phyloP scores from a whole-genome alignment of 2,888 invertebrate genomes.

The Polietes domitor region DNA sequence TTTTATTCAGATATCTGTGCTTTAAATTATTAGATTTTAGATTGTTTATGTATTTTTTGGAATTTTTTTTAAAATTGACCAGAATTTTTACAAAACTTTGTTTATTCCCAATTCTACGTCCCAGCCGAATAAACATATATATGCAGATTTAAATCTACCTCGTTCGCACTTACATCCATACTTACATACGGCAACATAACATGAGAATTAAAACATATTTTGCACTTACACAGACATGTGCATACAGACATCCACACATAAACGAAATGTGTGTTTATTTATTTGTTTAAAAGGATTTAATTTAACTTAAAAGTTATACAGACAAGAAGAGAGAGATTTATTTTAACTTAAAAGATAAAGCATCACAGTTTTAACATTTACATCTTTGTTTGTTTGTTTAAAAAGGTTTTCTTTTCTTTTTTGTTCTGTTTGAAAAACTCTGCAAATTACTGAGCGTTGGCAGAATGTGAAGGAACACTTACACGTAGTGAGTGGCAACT shows the following conservation, averaged over 20 bases:
- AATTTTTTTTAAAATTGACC: too few relatives aligned
- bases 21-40: too few relatives aligned
- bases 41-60: too few relatives aligned
- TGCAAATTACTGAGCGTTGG: background rate
- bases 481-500: background rate
- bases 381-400: constrained; percentile 23
- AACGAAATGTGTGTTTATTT: constrained; percentile 51
- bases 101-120: too few relatives aligned
- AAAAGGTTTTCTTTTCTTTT: background rate
- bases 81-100: too few relatives aligned
- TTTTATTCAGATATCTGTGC: too few relatives aligned
- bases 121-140: background rate
- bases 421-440: background rate
- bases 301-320: constrained; percentile 57
- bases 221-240: constrained; percentile 3
- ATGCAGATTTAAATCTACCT: background rate
- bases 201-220: constrained; percentile 33
- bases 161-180: background rate
- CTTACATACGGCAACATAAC: background rate
- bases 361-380: constrained; percentile 15
- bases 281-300: constrained; percentile 58
- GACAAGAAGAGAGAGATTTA: background rate
- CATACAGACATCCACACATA: background rate
- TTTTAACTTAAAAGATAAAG: constrained; percentile 32
- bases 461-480: background rate